phyloP scores from a whole-genome alignment of 2,113 vertebrate species.

The Triplophysa tibetana region DNA sequence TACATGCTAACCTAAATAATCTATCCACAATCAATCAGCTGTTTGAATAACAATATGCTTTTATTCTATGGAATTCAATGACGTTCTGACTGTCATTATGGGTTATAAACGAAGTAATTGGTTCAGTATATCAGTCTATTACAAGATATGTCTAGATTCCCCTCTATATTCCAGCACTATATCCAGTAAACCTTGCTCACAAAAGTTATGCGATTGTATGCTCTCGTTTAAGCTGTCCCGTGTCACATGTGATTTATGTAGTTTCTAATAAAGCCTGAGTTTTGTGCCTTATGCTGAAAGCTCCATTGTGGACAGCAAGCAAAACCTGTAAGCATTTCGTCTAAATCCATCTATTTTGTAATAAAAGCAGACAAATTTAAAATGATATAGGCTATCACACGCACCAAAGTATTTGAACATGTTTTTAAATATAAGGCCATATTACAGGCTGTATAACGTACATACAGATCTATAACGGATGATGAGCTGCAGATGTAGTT shows the following conservation, averaged over 20 bases:
- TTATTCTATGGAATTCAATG: not conserved
- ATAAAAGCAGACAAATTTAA: not conserved
- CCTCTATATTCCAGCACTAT: too few relatives aligned
- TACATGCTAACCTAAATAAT: not conserved
- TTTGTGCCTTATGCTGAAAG: not conserved
- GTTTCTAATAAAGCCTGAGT: not conserved
- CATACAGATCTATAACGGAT: too few relatives aligned
- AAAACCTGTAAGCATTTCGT: not conserved
- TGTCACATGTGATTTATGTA: not conserved
- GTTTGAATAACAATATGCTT: not conserved
- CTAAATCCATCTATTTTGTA: not conserved
- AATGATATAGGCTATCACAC: not conserved
- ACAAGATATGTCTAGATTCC: not conserved
- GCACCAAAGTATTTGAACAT: not conserved
- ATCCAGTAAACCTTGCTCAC: not conserved
- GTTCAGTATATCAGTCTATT: not conserved
- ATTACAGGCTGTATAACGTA: too few relatives aligned
- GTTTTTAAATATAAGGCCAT: too few relatives aligned
- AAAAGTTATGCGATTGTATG: not conserved
- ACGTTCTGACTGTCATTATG: not conserved
- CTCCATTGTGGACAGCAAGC: not conserved
- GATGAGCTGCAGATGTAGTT: too few relatives aligned
- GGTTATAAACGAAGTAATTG: not conserved
- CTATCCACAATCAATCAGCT: conserved; percentile 8
- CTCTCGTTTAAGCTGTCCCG: not conserved